phyloP scores from a whole-genome alignment of 2,888 invertebrate species.

The Sesia apiformis region DNA sequence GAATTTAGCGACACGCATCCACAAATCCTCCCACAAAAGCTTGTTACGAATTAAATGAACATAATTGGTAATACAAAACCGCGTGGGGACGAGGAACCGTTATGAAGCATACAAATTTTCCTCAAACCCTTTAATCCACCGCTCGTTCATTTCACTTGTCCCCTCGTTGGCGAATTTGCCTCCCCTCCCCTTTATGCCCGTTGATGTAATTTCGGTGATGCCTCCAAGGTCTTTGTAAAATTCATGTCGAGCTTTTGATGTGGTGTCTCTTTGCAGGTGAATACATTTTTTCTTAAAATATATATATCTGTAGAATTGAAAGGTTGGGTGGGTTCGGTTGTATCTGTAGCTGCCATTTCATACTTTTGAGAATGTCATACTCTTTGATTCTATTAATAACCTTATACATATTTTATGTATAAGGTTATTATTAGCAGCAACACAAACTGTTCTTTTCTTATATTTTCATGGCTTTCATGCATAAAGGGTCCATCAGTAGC shows the following conservation, averaged over 20 bases:
- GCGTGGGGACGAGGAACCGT: constrained; percentile 43
- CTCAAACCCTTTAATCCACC: constrained; percentile 68
- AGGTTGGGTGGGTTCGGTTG: too few relatives aligned
- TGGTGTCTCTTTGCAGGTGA: constrained; percentile 31
- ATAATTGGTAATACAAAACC: constrained; percentile 73
- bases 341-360: too few relatives aligned
- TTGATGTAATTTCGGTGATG: constrained; percentile 61
- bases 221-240: constrained; percentile 40
- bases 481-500: too few relatives aligned
- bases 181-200: constrained; percentile 29
- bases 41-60: constrained; percentile 57
- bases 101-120: constrained; percentile 68
- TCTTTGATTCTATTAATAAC: too few relatives aligned
- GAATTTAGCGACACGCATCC: constrained; percentile 17
- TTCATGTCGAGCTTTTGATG: constrained; percentile 48
- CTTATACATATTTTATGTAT: too few relatives aligned
- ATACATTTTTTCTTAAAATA: constrained; percentile 25
- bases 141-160: constrained; percentile 70
- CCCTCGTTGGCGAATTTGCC: constrained; percentile 56
- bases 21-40: constrained; percentile 24
- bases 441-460: too few relatives aligned
- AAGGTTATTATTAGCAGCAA: too few relatives aligned
- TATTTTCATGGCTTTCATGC: too few relatives aligned
- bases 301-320: too few relatives aligned
- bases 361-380: too few relatives aligned